Conservation (phyloP, 2,113 vertebrate genomes). For the Labrus mixtus region DNA sequence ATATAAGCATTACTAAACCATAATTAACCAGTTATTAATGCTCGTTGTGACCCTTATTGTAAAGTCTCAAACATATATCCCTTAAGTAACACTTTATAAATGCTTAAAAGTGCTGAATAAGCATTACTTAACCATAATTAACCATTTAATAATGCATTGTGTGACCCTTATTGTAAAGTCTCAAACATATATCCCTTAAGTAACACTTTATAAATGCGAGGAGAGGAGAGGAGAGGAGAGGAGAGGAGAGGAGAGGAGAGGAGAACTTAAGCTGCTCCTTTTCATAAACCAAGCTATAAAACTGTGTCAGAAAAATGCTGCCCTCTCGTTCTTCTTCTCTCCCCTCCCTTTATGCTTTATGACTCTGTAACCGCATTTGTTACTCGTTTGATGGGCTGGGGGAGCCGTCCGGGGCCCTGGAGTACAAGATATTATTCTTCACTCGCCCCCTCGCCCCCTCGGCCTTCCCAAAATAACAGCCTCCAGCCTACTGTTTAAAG, state of each 20-base stretch:
- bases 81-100: no score
- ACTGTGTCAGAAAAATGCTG: slow-evolving; percentile 83
- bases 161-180: no score
- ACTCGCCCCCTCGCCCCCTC: slow-evolving; percentile 65
- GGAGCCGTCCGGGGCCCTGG: slow-evolving; percentile 80
- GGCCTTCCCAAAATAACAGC: slow-evolving; percentile 85
- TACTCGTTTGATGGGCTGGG: slow-evolving; percentile 85
- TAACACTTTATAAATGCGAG: no score
- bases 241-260: slow-evolving; percentile 28
- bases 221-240: no score
- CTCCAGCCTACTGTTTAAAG: slow-evolving; percentile 84
- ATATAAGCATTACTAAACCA: no score
- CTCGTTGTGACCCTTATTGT: no score
- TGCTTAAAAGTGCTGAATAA: no score
- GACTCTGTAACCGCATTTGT: slow-evolving; percentile 81
- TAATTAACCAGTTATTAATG: no score
- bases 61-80: no score
- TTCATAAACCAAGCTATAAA: slow-evolving; percentile 82
- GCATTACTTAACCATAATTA: no score
- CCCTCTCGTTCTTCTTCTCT: slow-evolving; percentile 77
- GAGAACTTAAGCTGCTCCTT: slow-evolving; percentile 75
- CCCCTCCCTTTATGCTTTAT: slow-evolving; percentile 84
- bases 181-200: no score
- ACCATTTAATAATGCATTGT: no score
- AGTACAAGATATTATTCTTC: slow-evolving; percentile 85